These are phyloP conservation scores for Andrena fulva DNA, from an alignment of 2,888 invertebrate species.

Conservation along the genomic window DNA sequence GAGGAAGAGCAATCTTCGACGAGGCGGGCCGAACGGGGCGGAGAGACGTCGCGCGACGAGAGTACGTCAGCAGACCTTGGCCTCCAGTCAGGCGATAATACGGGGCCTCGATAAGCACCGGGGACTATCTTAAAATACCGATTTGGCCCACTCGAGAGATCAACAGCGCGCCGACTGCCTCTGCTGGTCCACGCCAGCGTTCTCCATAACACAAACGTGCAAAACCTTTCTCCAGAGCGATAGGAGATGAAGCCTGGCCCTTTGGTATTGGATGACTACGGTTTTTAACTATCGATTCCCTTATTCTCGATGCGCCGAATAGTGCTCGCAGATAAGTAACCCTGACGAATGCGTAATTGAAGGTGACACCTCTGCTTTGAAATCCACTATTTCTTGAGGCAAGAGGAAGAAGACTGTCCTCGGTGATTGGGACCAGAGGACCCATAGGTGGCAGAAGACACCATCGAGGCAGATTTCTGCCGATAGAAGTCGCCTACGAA, in stretches of 20 bases:
- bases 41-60: slow-evolving; percentile 30
- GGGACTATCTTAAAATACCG: slow-evolving; percentile 66
- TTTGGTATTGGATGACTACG: too few species aligned
- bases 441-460: too few species aligned
- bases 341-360: too few species aligned
- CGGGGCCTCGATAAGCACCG: slow-evolving; percentile 58
- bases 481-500: neutral
- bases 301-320: too few species aligned
- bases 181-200: slow-evolving; percentile 39
- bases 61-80: slow-evolving; percentile 68
- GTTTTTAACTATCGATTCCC: too few species aligned
- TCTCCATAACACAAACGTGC: slow-evolving; percentile 16
- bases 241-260: too few species aligned
- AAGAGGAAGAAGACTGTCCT: neutral
- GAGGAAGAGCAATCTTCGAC: slow-evolving; percentile 34
- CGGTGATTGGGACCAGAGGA: too few species aligned
- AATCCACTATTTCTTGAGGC: neutral
- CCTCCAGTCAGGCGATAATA: slow-evolving; percentile 70
- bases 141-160: slow-evolving; percentile 64
- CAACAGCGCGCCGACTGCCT: slow-evolving; percentile 46
- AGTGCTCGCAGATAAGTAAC: too few species aligned
- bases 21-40: slow-evolving; percentile 28
- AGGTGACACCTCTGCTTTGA: too few species aligned
- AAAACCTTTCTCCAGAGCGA: slow-evolving; percentile 3
- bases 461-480: neutral